A percentile compares a stretch with the other conserved stretches of the same genome.
Conservation (phyloP, 2,888 invertebrate genomes). For the Hylaea fasciaria region DNA sequence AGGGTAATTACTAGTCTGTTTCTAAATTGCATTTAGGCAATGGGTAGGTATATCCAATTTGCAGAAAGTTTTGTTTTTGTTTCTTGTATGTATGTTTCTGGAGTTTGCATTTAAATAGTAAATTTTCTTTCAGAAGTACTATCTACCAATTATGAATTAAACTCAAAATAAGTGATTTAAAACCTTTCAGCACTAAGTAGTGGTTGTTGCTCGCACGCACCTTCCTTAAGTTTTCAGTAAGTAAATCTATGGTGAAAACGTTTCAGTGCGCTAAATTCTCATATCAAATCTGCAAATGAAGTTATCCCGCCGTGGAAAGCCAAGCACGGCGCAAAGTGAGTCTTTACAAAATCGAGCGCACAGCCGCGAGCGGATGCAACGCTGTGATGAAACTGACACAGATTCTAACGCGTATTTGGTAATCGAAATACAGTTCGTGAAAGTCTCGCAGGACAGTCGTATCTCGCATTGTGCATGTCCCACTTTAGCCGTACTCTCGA, state of each 20-base stretch:
- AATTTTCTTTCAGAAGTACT: no score
- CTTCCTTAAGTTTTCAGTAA: neutral
- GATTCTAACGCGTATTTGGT: constrained; percentile 84
- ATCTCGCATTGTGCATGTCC: constrained; percentile 78
- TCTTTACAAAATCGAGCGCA: constrained; percentile 65
- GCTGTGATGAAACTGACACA: constrained; percentile 84
- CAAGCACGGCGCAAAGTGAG: constrained; percentile 50
- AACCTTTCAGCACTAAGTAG: neutral
- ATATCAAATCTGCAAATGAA: constrained; percentile 13
- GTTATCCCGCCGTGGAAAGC: constrained; percentile 36
- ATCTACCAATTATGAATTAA: no score
- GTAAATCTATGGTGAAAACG: neutral
- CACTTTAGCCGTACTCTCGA: constrained; percentile 73
- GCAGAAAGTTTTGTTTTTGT: no score
- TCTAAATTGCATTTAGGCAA: no score
- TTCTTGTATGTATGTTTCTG: no score
- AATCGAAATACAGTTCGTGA: constrained; percentile 82
- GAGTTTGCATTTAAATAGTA: no score
- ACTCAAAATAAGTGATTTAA: no score
- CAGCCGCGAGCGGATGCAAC: constrained; percentile 76
- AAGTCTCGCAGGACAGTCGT: constrained; percentile 81
- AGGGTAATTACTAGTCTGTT: no score
- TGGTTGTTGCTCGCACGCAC: neutral
- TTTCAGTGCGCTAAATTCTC: neutral
- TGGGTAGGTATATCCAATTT: no score